Evolutionary conservation across 2,888 invertebrate genomes (phyloP), one percentile per base, ranked within the genome.

Genomic region (Tinea semifulvella): DNA sequence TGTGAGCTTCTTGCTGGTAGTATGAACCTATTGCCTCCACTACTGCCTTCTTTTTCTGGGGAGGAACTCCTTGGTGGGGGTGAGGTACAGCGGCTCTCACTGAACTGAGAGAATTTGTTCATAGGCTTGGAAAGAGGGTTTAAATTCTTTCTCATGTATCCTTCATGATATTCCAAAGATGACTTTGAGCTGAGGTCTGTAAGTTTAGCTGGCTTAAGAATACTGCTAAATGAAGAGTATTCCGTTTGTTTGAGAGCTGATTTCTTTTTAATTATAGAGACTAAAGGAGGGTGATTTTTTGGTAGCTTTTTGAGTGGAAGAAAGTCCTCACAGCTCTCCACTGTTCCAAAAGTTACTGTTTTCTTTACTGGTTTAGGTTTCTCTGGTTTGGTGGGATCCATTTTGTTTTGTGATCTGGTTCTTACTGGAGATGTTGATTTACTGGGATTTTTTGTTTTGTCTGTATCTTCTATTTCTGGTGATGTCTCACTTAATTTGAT

Each of bases 1-100:
- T 93, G 90, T 11, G 86, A 90, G 79, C 93, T 94, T 56, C 91
- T 85, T 39, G 88, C 85, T 13, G 94, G 94, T 49, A 94, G 71
- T 22, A 91, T 86, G 79, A 92, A 92, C 64, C 87, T 89, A 43
- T 85, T 49, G 20, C 62, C 56, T 64, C 87, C 89, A 43, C 85
- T 49, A 25, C 62, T 56, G 27, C 77, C 76, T 54, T 67, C 75
- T 27, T 79, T 75, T 11, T 68, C 51, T 26, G 74, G 73, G 48
- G 80, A 80, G 42, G 59, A 48, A 52, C 65, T 75, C 52, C 74
- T 66, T 18, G 18, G 18, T 39, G 79, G 81, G 42, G 80, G 80
- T 36, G 82, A 80, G 46, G 72, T 69, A 47, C 77, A 75, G n/a
- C 80, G 61, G 45, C 61, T 68, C 49, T 79, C 79, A 61, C 63